Base-by-base conservation (phyloP, 2,113 vertebrate genomes). In the Atherinomorus stipes region DNA sequence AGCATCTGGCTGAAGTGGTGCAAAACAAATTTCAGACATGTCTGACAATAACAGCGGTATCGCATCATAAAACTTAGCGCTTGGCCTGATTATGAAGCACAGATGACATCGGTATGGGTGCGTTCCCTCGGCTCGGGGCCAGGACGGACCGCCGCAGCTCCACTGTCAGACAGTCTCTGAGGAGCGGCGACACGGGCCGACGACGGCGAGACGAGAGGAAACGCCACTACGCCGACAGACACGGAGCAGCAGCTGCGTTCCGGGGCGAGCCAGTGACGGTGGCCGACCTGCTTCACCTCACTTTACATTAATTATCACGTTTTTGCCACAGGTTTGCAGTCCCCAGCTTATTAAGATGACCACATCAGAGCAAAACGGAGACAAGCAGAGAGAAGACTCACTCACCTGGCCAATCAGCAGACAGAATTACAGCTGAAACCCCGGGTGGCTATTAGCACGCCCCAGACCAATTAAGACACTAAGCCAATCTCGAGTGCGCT, bases 401-500 rank as follows among this genome's bases (percentile, higher is more conserved):
- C 83, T 90, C 88, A 87, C 87, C 86, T 88, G 80, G 81, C 57
- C 92, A 93, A 95, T 94, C 91, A 91, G 79, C 79, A 85, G 64
- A 81, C 74, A 78, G 83, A 79, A 90, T 81, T 80, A 86, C 83
- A 76, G 83, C 81, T 84, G 84, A 81, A 90, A 78, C 58, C 89
- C 85, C 90, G 85, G 78, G 79, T 86, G 91, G 92, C 90, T 88
- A 92, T 94, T 93, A 94, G 85, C 89, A 87, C 38, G 51, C 68
- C 88, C 85, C 81, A 81, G 71, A 89, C 91, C 90, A 94, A 94
- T 95, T 95, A 94, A 93, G 91, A 90, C 89, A 84, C 88, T 91
- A 92, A 93, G 89, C 90, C 89, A 92, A 90, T 90, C 91, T 93
- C 72, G 75, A 94, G 93, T 91, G 91, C 93, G 93, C 90, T 92